A percentile compares a stretch with the other conserved stretches of the same genome.
Evolutionary conservation across 2,113 vertebrate genomes (phyloP).

Genomic region (Cettia cetti): DNA sequence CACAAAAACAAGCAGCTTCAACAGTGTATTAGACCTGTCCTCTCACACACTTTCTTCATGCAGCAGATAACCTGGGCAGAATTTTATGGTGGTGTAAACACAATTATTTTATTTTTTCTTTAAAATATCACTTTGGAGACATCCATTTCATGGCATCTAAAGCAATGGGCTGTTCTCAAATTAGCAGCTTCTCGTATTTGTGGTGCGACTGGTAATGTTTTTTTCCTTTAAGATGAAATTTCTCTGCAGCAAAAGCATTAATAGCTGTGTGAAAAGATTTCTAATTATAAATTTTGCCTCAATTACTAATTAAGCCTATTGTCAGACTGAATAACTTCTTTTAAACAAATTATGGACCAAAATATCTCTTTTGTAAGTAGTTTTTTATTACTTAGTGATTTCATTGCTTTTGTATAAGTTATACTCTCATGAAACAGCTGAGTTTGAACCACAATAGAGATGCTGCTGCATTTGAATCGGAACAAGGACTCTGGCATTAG

Average conservation of each 20-base stretch:
- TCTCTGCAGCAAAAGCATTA: conserved; percentile 36
- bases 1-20: background rate
- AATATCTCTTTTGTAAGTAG: conserved; percentile 38
- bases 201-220: background rate
- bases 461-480: background rate
- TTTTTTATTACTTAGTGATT: conserved; percentile 33
- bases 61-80: background rate
- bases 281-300: conserved; percentile 57
- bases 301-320: conserved; percentile 60
- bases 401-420: conserved; percentile 30
- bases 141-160: background rate
- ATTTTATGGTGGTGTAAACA: background rate
- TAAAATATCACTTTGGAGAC: background rate
- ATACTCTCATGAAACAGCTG: background rate
- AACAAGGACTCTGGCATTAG: background rate
- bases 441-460: background rate
- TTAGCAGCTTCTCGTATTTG: conserved; percentile 23
- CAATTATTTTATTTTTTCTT: background rate
- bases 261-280: conserved; percentile 46
- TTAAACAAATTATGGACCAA: conserved; percentile 59
- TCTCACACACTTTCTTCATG: background rate
- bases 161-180: background rate
- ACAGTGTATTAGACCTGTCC: background rate
- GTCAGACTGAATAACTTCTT: conserved; percentile 28
- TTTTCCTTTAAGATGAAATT: conserved; percentile 33